A percentile compares a stretch with the other conserved stretches of the same genome.
These are phyloP conservation scores for Melanotaenia trifasciata DNA, from an alignment of 2,797 vertebrate species.

Conservation along the genomic window DNA sequence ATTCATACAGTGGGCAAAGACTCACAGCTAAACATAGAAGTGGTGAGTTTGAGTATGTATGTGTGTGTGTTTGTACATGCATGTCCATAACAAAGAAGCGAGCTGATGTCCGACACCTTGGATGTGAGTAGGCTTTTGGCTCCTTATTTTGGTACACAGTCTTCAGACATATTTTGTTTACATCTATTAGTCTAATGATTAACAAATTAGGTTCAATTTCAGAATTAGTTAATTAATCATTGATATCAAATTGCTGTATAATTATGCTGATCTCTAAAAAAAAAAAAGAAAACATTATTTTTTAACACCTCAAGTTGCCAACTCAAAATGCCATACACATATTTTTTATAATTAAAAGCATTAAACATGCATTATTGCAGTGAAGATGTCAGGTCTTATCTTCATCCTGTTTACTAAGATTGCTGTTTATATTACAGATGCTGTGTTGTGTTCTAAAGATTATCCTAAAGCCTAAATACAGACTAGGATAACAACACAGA, in stretches of 20 bases:
- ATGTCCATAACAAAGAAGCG: constrained; percentile 18
- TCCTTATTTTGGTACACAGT: constrained; percentile 13
- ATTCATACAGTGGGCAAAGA: constrained; percentile 37
- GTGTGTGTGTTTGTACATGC: neutral
- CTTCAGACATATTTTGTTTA: constrained; percentile 31
- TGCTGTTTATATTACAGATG: neutral
- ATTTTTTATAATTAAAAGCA: neutral
- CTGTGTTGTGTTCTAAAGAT: neutral
- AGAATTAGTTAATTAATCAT: neutral
- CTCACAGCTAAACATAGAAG: constrained; percentile 28
- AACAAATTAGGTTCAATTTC: constrained; percentile 17
- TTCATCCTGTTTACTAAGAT: neutral
- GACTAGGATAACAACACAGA: neutral
- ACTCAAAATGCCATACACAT: constrained; percentile 11
- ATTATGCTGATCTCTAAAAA: neutral
- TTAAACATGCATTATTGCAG: neutral
- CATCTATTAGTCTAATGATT: constrained; percentile 20
- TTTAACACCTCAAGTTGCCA: constrained; percentile 1
- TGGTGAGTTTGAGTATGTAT: constrained; percentile 11
- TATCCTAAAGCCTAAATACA: neutral
- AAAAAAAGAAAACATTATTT: neutral
- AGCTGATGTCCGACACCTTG: constrained; percentile 31
- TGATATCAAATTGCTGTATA: constrained; percentile 18
- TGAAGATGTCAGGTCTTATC: constrained; percentile 4
- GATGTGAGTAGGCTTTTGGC: constrained; percentile 33